Percentiles rank a stretch among this genome's conserved stretches.
Evolutionary conservation across 2,888 invertebrate species (phyloP).

Genomic region (Caenorhabditis wallacei): DNA sequence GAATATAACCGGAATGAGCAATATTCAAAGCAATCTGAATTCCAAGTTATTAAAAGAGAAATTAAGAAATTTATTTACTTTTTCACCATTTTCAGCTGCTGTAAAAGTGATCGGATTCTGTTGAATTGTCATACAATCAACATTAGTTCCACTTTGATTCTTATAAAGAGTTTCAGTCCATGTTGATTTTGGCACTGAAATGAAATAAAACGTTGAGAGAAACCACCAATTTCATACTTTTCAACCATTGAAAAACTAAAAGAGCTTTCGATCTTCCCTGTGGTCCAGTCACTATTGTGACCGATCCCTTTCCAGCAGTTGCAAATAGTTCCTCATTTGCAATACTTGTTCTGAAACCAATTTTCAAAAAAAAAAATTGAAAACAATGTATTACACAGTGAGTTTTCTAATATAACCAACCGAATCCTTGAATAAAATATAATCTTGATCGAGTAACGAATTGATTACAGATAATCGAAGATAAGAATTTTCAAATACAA

Average conservation of each 20-base stretch:
- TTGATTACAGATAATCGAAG: constrained; percentile 48
- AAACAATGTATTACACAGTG: constrained; percentile 34
- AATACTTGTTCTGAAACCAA: constrained; percentile 20
- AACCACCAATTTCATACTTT: constrained; percentile 23
- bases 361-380: background rate
- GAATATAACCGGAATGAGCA: constrained; percentile 51
- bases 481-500: constrained; percentile 37
- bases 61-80: background rate
- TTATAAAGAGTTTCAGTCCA: constrained; percentile 23
- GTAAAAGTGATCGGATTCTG: constrained; percentile 40
- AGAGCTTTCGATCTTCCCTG: constrained; percentile 49
- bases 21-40: constrained; percentile 46
- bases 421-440: constrained; percentile 53
- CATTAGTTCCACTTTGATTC: constrained; percentile 43
- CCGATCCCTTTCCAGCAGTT: constrained; percentile 34
- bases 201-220: background rate
- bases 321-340: constrained; percentile 57
- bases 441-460: constrained; percentile 38
- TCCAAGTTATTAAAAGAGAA: background rate
- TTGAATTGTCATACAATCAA: constrained; percentile 41
- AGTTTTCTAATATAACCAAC: constrained; percentile 44
- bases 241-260: constrained; percentile 48
- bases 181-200: constrained; percentile 35
- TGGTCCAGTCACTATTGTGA: constrained; percentile 26
- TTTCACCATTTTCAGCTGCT: constrained; percentile 18